These are phyloP conservation scores for Panorpa germanica DNA, from an alignment of 2,888 invertebrate species.

Conservation along the genomic window DNA sequence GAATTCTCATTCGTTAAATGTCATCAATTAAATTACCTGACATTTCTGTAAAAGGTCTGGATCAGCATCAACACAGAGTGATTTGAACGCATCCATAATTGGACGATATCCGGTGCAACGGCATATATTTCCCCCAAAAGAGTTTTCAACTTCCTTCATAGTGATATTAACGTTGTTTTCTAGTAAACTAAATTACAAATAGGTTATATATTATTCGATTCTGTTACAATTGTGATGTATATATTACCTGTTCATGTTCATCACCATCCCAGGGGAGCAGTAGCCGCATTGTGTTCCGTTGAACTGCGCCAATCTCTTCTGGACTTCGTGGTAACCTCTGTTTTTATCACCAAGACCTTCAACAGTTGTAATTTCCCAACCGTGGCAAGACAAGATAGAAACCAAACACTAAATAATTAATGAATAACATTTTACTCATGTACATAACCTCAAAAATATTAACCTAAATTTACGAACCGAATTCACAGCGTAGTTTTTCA, in stretches of 20 bases:
- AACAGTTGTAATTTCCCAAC: slow-evolving; percentile 48
- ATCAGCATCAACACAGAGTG: slow-evolving; percentile 26
- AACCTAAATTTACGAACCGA: too few relatives aligned
- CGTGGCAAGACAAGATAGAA: slow-evolving; percentile 38
- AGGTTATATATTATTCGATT: slow-evolving; percentile 24
- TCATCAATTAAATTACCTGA: too few relatives aligned
- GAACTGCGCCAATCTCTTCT: slow-evolving; percentile 38
- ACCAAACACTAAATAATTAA: slow-evolving; percentile 34
- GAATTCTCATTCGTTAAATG: too few relatives aligned
- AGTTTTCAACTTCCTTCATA: slow-evolving; percentile 37
- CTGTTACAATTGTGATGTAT: too few relatives aligned
- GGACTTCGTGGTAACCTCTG: slow-evolving; percentile 49
- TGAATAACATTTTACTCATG: too few relatives aligned
- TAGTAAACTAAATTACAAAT: slow-evolving; percentile 22
- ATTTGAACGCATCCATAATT: slow-evolving; percentile 36
- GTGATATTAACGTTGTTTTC: slow-evolving; percentile 25
- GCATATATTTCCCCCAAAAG: slow-evolving; percentile 45
- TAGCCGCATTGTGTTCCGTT: slow-evolving; percentile 58
- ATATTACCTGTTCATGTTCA: slow-evolving; percentile 49
- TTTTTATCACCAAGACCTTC: slow-evolving; percentile 51
- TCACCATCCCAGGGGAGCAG: slow-evolving; percentile 61
- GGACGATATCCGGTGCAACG: slow-evolving; percentile 43
- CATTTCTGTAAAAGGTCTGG: slow-evolving; percentile 14
- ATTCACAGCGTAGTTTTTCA: too few relatives aligned
- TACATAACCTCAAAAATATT: too few relatives aligned